Evolutionary conservation across 2,797 vertebrate species (phyloP).

Genomic region (Babyrousa celebensis): DNA sequence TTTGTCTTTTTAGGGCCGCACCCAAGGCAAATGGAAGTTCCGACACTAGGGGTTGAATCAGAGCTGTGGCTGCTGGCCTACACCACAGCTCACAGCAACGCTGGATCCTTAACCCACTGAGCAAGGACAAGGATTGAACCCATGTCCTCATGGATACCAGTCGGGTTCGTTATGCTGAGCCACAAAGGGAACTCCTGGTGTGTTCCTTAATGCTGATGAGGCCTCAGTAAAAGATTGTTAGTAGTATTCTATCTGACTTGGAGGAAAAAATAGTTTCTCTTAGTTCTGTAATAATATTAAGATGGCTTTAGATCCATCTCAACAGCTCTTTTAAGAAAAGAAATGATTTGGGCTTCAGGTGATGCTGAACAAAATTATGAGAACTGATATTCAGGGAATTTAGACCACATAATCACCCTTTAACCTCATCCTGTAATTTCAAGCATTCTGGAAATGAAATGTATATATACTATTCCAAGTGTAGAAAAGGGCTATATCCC

Average conservation of each 20-base stretch:
- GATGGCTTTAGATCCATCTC: constrained; percentile 72
- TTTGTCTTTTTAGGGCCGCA: too few relatives aligned
- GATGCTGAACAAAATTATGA: constrained; percentile 73
- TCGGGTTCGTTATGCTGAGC: too few relatives aligned
- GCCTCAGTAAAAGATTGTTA: constrained; percentile 66
- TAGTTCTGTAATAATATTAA: constrained; percentile 78
- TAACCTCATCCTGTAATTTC: constrained; percentile 79
- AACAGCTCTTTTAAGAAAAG: constrained; percentile 70
- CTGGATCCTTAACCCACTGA: too few relatives aligned
- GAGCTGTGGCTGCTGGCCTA: too few relatives aligned
- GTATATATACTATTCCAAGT: constrained; percentile 75
- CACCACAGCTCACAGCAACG: too few relatives aligned
- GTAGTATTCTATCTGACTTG: constrained; percentile 59
- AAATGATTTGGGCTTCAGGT: constrained; percentile 77
- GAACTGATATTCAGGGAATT: constrained; percentile 70
- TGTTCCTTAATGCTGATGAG: constrained; percentile 59
- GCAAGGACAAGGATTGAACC: too few relatives aligned
- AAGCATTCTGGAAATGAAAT: constrained; percentile 78
- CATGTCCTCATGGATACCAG: too few relatives aligned
- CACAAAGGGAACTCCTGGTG: background rate
- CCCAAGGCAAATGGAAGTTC: too few relatives aligned
- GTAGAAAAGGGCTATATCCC: constrained; percentile 64
- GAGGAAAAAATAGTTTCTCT: constrained; percentile 69
- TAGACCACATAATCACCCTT: constrained; percentile 75
- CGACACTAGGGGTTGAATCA: too few relatives aligned